Evolutionary conservation across 2,797 vertebrate genomes (phyloP).

Genomic region (Limosa lapponica): DNA sequence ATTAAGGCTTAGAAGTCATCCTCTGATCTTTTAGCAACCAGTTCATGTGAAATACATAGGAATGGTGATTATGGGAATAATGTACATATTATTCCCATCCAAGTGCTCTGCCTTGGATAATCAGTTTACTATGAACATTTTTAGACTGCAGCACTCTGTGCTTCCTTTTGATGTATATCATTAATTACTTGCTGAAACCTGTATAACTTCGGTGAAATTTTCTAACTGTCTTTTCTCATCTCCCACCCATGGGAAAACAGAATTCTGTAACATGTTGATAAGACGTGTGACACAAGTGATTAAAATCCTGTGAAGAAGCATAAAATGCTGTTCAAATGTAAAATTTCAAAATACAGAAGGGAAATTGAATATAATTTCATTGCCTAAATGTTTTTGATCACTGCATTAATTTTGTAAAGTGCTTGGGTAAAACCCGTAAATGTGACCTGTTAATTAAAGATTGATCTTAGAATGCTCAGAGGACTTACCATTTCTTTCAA

Average conservation of each 20-base stretch:
- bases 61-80: background rate
- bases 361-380: background rate
- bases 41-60: background rate
- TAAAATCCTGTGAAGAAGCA: background rate
- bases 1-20: background rate
- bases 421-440: background rate
- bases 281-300: background rate
- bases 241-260: background rate
- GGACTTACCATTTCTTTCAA: background rate
- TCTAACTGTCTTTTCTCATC: background rate
- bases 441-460: background rate
- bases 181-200: background rate
- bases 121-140: background rate
- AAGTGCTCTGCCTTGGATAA: background rate
- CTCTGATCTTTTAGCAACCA: background rate
- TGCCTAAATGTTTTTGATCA: background rate
- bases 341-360: background rate
- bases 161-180: background rate
- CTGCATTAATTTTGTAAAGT: background rate
- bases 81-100: background rate
- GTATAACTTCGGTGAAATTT: background rate
- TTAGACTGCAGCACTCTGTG: background rate
- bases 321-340: background rate
- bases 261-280: background rate
- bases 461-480: background rate